Conservation (phyloP, 2,888 invertebrate genomes). For the Protodeltote pygarga region DNA sequence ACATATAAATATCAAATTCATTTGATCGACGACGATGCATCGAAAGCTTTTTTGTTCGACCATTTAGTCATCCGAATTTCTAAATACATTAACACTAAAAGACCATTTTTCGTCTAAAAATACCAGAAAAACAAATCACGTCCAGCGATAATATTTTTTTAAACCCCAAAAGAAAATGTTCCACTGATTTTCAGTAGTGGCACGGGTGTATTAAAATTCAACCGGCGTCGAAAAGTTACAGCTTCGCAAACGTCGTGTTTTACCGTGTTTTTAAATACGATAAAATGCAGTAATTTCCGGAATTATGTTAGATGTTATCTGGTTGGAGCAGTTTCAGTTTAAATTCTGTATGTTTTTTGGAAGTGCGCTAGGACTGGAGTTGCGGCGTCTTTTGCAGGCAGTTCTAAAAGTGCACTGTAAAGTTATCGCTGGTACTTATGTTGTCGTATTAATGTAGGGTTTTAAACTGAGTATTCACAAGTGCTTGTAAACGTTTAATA, state of each 20-base stretch:
- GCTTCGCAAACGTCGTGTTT: slow-evolving; percentile 45
- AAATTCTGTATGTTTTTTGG: slow-evolving; percentile 21
- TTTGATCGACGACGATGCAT: too few relatives aligned
- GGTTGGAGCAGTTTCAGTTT: slow-evolving; percentile 14
- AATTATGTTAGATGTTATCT: slow-evolving; percentile 40
- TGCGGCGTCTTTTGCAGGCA: slow-evolving; percentile 19
- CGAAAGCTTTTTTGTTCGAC: too few relatives aligned
- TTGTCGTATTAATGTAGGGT: too few relatives aligned
- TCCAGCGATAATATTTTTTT: slow-evolving; percentile 9
- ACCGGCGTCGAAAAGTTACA: slow-evolving; percentile 41
- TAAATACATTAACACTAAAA: background rate
- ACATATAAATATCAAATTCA: too few relatives aligned
- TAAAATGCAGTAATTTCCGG: slow-evolving; percentile 48
- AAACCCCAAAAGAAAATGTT: slow-evolving; percentile 17
- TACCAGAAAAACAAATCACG: slow-evolving; percentile 3
- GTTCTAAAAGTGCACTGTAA: too few relatives aligned
- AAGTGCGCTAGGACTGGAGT: slow-evolving; percentile 15
- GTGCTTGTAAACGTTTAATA: too few relatives aligned
- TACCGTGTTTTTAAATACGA: slow-evolving; percentile 48
- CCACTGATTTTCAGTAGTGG: slow-evolving; percentile 25
- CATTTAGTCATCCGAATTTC: too few relatives aligned
- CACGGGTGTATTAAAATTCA: slow-evolving; percentile 43
- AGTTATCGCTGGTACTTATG: too few relatives aligned
- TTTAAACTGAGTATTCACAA: too few relatives aligned
- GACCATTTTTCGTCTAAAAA: background rate